A percentile compares a stretch with the other conserved stretches of the same genome.
phyloP scores from a whole-genome alignment of 2,888 invertebrate species.

The Tenodera sinensis region DNA sequence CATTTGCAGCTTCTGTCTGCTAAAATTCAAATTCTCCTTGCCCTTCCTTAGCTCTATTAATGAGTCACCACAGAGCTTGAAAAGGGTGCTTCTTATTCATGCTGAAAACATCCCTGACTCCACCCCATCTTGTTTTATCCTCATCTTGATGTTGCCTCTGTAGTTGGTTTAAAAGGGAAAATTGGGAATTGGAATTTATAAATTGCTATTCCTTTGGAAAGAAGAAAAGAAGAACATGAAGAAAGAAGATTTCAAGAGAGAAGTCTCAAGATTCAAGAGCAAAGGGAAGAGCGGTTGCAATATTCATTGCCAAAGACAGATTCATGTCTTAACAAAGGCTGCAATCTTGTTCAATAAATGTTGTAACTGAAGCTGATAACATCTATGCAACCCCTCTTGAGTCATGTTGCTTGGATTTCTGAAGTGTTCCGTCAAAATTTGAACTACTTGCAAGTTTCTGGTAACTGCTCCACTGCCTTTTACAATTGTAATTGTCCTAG shows the following conservation, averaged over 20 bases:
- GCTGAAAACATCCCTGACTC: neutral
- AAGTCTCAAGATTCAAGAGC: conserved; percentile 44
- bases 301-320: neutral
- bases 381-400: neutral
- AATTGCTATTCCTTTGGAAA: conserved; percentile 36
- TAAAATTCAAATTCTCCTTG: neutral
- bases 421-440: conserved; percentile 24
- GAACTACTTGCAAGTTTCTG: conserved; percentile 19
- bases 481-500: neutral
- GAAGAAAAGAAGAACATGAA: conserved; percentile 46
- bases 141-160: neutral
- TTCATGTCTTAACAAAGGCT: neutral
- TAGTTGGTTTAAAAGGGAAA: neutral
- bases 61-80: neutral
- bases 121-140: neutral
- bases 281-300: neutral
- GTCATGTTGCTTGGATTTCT: conserved; percentile 13
- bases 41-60: neutral
- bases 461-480: neutral
- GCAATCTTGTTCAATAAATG: conserved; percentile 10
- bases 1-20: neutral
- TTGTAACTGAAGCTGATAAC: conserved; percentile 12
- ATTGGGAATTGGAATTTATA: neutral
- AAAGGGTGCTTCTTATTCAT: neutral
- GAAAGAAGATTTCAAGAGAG: conserved; percentile 48